Evolutionary conservation across 2,113 vertebrate genomes (phyloP).

Genomic region (Lates calcarifer): DNA sequence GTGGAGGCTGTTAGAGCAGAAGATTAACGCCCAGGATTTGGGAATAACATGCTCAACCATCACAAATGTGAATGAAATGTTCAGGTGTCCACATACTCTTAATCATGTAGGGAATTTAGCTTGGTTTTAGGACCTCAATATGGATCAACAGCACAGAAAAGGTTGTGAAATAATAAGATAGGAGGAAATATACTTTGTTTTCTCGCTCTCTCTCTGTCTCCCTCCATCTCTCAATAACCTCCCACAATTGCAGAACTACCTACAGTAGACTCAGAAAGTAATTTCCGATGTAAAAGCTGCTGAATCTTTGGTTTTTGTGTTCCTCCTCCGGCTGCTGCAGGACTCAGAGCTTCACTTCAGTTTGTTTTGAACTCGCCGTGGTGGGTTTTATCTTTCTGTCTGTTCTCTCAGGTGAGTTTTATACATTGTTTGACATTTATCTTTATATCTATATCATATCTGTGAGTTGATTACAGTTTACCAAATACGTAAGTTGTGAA

Average conservation of each 20-base stretch:
- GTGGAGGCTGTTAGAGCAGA: no score
- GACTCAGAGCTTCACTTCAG: slow-evolving; percentile 11
- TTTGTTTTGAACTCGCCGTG: background rate
- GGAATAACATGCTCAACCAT: background rate
- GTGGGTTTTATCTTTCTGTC: slow-evolving; percentile 1
- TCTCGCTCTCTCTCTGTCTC: background rate
- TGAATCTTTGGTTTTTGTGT: slow-evolving; percentile 32
- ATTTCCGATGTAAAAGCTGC: slow-evolving; percentile 3
- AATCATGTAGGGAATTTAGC: background rate
- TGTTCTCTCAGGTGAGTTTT: slow-evolving; percentile 43
- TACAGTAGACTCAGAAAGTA: background rate
- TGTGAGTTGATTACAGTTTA: background rate
- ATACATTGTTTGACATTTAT: background rate
- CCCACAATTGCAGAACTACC: slow-evolving; percentile 51
- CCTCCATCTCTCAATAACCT: no score
- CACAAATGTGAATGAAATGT: background rate
- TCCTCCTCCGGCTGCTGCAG: slow-evolving; percentile 17
- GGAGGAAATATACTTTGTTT: background rate
- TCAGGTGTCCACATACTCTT: background rate
- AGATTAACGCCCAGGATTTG: no score
- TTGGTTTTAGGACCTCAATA: background rate
- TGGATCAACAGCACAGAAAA: background rate
- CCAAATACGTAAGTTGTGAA: background rate
- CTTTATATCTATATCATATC: background rate
- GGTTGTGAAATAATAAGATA: background rate